Evolutionary conservation across 2,888 invertebrate genomes (phyloP).

Genomic region (Abrostola tripartita): DNA sequence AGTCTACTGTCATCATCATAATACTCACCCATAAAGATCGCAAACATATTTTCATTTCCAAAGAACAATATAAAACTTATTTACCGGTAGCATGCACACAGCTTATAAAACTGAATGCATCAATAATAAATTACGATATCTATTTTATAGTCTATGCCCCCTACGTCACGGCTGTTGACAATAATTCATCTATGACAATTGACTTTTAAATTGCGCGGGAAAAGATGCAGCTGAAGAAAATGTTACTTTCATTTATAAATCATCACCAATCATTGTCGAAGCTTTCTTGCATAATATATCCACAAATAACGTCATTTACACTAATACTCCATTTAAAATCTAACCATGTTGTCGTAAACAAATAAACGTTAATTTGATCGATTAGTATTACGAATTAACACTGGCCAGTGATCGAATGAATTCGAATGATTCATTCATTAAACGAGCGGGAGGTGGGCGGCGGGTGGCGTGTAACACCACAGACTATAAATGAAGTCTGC

Average conservation of each 20-base stretch:
- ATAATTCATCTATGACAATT: constrained; percentile 43
- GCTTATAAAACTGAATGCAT: constrained; percentile 39
- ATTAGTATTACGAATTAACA: constrained; percentile 48
- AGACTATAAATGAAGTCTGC: constrained; percentile 40
- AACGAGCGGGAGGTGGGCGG: constrained; percentile 38
- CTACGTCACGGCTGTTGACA: constrained; percentile 15
- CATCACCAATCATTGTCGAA: constrained; percentile 19
- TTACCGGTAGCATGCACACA: no score
- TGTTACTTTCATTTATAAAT: constrained; percentile 36
- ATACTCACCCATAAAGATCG: no score
- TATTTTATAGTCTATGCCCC: constrained; percentile 13
- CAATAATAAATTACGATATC: constrained; percentile 36
- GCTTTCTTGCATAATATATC: constrained; percentile 1
- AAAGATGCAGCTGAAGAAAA: constrained; percentile 23
- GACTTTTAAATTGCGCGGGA: constrained; percentile 39
- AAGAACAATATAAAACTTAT: not conserved
- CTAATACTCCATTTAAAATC: constrained; percentile 31
- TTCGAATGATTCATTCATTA: constrained; percentile 76
- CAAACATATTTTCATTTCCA: no score
- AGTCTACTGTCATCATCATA: no score
- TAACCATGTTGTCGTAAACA: constrained; percentile 24
- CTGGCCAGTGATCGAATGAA: constrained; percentile 41
- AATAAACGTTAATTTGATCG: constrained; percentile 34
- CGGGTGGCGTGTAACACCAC: constrained; percentile 40
- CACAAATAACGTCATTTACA: constrained; percentile 22